These are phyloP conservation scores for Tetragonisca angustula DNA, from an alignment of 2,888 invertebrate genomes.

Conservation along the genomic window DNA sequence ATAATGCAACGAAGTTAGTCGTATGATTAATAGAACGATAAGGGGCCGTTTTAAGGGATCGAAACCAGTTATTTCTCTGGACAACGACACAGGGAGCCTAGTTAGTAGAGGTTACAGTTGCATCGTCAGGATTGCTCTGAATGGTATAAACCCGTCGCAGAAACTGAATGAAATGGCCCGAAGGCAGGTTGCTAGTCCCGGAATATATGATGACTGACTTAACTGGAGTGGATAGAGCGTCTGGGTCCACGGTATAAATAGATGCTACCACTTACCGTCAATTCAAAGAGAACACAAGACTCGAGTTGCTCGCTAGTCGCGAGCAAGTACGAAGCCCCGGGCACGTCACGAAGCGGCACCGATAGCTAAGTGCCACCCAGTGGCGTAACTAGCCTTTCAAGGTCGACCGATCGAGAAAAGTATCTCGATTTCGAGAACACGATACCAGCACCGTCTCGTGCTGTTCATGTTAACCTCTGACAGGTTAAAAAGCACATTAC, in stretches of 20 bases:
- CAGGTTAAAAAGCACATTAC: background rate
- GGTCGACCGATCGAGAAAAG: constrained; percentile 33
- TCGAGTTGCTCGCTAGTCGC: constrained; percentile 43
- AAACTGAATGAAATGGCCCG: constrained; percentile 59
- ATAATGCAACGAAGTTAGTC: constrained; percentile 1
- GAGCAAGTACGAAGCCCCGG: constrained; percentile 43
- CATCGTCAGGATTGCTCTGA: constrained; percentile 49
- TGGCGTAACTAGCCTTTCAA: constrained; percentile 52
- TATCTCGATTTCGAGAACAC: constrained; percentile 22
- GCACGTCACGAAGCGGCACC: constrained; percentile 57
- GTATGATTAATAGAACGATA: constrained; percentile 27
- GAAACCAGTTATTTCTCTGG: constrained; percentile 29
- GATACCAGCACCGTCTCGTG: background rate
- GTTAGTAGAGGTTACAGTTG: background rate
- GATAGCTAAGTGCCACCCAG: constrained; percentile 47
- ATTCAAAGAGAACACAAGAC: constrained; percentile 70
- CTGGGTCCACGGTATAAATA: constrained; percentile 74
- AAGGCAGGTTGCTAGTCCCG: constrained; percentile 63
- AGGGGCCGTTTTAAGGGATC: background rate
- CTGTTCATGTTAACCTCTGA: background rate
- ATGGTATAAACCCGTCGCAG: constrained; percentile 47
- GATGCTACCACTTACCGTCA: constrained; percentile 74
- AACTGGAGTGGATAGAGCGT: constrained; percentile 73
- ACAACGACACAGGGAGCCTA: constrained; percentile 27
- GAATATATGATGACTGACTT: constrained; percentile 73